Conservation (phyloP, 2,797 vertebrate genomes). For the Sebastes diploproa region DNA sequence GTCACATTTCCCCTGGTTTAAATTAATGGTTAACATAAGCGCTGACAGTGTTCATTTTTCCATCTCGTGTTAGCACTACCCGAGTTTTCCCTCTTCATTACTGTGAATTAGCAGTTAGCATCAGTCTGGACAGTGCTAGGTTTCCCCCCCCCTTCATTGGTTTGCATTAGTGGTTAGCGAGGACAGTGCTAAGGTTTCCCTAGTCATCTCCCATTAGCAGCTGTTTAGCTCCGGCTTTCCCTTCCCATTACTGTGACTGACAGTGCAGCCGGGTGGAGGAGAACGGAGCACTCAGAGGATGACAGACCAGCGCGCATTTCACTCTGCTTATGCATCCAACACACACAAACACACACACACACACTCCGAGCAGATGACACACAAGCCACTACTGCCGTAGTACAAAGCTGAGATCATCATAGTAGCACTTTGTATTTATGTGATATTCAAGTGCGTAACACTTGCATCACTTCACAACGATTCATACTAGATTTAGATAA, state of each 20-base stretch:
- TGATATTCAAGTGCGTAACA: neutral
- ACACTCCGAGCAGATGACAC: constrained; percentile 14
- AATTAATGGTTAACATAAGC: constrained; percentile 34
- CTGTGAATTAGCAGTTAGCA: constrained; percentile 46
- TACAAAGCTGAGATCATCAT: neutral
- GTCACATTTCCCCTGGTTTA: constrained; percentile 3
- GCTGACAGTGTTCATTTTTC: constrained; percentile 16
- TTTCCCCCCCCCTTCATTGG: constrained; percentile 27
- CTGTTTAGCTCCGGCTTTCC: constrained; percentile 69
- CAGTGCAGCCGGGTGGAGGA: constrained; percentile 55
- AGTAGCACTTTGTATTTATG: neutral
- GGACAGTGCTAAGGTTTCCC: constrained; percentile 58
- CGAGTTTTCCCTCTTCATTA: constrained; percentile 59
- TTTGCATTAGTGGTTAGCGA: constrained; percentile 58
- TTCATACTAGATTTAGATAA: neutral
- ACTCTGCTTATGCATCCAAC: constrained; percentile 30
- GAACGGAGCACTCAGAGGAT: constrained; percentile 44
- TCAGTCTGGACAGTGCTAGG: constrained; percentile 4
- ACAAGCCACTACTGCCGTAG: neutral
- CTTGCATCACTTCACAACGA: neutral
- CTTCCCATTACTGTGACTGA: constrained; percentile 76
- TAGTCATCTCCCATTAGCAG: constrained; percentile 71
- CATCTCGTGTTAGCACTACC: constrained; percentile 1
- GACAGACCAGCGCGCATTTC: constrained; percentile 42
- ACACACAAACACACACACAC: constrained; percentile 6